Conservation (phyloP, 2,113 vertebrate species). For the Trichomycterus rosablanca region DNA sequence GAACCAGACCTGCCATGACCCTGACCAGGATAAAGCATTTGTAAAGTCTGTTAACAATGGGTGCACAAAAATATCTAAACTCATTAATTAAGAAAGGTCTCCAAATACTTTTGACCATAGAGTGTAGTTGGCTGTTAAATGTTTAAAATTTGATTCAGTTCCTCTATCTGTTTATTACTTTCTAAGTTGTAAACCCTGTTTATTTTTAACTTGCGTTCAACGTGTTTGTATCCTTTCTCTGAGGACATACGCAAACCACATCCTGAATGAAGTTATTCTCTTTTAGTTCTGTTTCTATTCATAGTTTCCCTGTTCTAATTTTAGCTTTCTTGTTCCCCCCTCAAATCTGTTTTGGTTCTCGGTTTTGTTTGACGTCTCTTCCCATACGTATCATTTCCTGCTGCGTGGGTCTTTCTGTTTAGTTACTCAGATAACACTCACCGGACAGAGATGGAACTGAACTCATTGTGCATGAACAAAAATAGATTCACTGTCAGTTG, state of each 20-base stretch:
- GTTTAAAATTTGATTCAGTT: too few species aligned
- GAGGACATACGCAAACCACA: slow-evolving; percentile 47
- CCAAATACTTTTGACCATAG: too few species aligned
- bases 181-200: too few species aligned
- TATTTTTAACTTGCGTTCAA: neutral
- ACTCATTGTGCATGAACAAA: neutral
- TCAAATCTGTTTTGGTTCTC: slow-evolving; percentile 41
- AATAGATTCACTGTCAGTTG: slow-evolving; percentile 16
- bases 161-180: too few species aligned
- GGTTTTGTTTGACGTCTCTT: slow-evolving; percentile 52
- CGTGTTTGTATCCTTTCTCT: neutral
- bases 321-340: slow-evolving; percentile 43
- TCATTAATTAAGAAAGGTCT: too few species aligned
- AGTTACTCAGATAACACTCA: neutral
- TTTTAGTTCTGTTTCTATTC: slow-evolving; percentile 56
- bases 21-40: too few species aligned
- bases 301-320: slow-evolving; percentile 61
- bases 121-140: too few species aligned
- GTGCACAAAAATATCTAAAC: too few species aligned
- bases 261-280: slow-evolving; percentile 54
- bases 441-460: slow-evolving; percentile 5
- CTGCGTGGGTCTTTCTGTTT: slow-evolving; percentile 38
- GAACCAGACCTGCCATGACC: too few species aligned
- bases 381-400: slow-evolving; percentile 56
- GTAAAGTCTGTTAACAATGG: too few species aligned